Conservation (phyloP, 2,797 vertebrate species). For the Chelmon rostratus region DNA sequence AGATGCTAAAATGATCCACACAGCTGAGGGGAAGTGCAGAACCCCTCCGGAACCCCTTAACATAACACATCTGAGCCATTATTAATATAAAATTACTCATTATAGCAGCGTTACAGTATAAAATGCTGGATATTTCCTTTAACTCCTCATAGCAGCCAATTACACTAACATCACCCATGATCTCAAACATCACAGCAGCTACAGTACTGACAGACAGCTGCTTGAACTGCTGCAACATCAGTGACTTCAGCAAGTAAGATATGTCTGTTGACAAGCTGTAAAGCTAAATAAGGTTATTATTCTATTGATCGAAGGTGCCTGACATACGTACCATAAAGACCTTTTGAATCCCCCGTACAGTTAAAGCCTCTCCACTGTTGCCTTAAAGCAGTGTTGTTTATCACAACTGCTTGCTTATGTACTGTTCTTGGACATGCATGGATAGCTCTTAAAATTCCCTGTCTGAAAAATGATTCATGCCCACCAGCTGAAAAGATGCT, state of each 20-base stretch:
- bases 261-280: slow-evolving; percentile 45
- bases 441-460: slow-evolving; percentile 81
- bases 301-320: slow-evolving; percentile 37
- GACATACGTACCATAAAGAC: slow-evolving; percentile 64
- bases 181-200: neutral
- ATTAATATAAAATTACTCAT: neutral
- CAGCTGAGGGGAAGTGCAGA: neutral
- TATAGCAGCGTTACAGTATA: neutral
- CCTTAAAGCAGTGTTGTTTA: slow-evolving; percentile 83
- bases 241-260: slow-evolving; percentile 39
- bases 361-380: slow-evolving; percentile 61
- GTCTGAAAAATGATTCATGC: slow-evolving; percentile 87
- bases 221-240: slow-evolving; percentile 14
- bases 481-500: slow-evolving; percentile 86
- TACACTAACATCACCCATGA: neutral
- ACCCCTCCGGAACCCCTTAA: neutral
- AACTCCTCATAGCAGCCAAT: neutral
- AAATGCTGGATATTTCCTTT: neutral
- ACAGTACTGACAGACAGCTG: neutral
- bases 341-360: slow-evolving; percentile 45
- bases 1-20: neutral
- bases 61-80: neutral
- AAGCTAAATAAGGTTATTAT: slow-evolving; percentile 29
- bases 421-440: slow-evolving; percentile 81
- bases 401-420: slow-evolving; percentile 79